Conservation (phyloP, 2,113 vertebrate genomes). For the Caloenas nicobarica region DNA sequence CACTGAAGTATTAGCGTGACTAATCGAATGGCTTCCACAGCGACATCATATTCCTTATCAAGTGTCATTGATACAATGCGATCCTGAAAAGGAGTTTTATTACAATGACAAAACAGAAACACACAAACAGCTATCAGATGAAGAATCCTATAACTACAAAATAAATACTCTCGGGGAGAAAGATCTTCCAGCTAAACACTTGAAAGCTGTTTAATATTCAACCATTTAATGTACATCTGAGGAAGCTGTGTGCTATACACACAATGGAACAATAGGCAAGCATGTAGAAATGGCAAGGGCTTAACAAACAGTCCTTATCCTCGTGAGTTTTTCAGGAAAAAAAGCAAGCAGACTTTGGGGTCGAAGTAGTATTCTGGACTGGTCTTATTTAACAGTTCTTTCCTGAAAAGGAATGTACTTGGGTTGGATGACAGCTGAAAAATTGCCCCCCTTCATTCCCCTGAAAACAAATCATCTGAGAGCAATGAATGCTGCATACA, state of each 20-base stretch:
- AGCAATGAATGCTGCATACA: neutral
- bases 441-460: neutral
- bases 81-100: constrained; percentile 78
- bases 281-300: neutral
- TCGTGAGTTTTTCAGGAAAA: neutral
- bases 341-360: neutral
- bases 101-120: neutral
- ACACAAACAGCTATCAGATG: neutral
- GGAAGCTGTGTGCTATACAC: neutral
- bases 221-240: neutral
- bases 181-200: neutral
- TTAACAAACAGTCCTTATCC: neutral
- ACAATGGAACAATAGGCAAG: neutral
- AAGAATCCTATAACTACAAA: neutral
- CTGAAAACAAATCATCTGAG: neutral
- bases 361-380: neutral
- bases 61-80: constrained; percentile 99
- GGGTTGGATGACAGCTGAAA: neutral
- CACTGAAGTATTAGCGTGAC: constrained; percentile 98
- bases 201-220: neutral
- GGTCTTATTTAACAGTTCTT: neutral
- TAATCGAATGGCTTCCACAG: constrained; percentile 96
- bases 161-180: neutral
- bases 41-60: constrained; percentile 98
- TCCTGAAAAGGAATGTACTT: neutral